Base-by-base conservation (phyloP, 2,888 invertebrate genomes). In the Hydraecia micacea region DNA sequence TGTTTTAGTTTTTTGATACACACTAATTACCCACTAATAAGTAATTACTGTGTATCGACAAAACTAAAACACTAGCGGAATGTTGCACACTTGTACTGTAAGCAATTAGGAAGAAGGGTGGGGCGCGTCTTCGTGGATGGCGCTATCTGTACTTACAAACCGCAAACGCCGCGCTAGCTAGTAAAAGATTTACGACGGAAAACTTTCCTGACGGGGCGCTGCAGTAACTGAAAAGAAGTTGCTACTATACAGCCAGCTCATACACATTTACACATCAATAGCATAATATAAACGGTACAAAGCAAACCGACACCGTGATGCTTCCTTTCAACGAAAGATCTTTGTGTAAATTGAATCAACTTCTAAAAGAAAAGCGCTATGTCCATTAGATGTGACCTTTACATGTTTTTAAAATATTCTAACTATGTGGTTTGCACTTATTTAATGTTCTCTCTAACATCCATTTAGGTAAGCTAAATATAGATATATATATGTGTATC, bases 331-430 rank as follows among this genome's bases (percentile, higher is more conserved):
- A 49, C 46, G 32, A 49, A 49, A 21, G 4, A 49, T 2, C 49
- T 69, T 69, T 49, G n/a, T 46, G 32, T 73, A 73, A 73, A 46
- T n/a, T 25, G 46, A 36, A 55, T 73, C 15, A 71, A n/a, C 18
- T 36, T 32, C 2, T 18, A 11, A 46, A 42, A 71, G 8, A 28
- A 28, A 39, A 65, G 21, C 13, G 21, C 65, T 39, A 21, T 46
- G 25, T 49, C 49, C n/a, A 52, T 8, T 49, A 76, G 6, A 62
- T n/a, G 28, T 39, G 70, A 15, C n/a, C 21, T 60, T 60, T 21
- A 46, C 28, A 15, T 74, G 25, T 21, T n/a, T n/a, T 46, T 25
- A 7, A 55, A 49, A 11, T 55, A 28, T 25, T 11, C 11, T n/a
- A n/a, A n/a, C n/a, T 52, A 72, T 58, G 42, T 39, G 9, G 15